Percentiles rank a stretch among this genome's conserved stretches.
Conservation (phyloP, 2,797 vertebrate species). For the Buphagus erythrorhynchus region DNA sequence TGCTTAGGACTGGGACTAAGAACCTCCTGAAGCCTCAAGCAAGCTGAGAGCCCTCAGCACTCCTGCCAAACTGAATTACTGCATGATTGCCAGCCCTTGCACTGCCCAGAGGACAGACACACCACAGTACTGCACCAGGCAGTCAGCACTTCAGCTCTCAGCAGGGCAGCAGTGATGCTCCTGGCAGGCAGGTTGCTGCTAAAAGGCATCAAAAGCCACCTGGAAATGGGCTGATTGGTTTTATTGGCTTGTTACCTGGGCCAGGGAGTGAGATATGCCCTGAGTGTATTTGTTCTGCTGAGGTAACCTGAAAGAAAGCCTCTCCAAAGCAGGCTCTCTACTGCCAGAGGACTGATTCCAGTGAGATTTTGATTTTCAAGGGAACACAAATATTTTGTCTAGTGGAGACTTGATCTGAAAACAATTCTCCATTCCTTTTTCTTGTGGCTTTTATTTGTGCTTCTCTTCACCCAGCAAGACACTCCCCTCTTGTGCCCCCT, state of each 20-base stretch:
- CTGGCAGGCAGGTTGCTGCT: not conserved
- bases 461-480: not conserved
- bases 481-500: rapidly evolving
- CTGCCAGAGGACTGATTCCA: not conserved
- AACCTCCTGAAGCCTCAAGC: not conserved
- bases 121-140: not conserved
- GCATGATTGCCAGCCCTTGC: rapidly evolving
- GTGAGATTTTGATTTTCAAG: not conserved
- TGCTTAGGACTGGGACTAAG: not conserved
- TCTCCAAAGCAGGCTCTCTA: not conserved
- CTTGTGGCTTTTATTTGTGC: not conserved
- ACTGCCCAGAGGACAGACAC: not conserved
- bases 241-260: not conserved
- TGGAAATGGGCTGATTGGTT: not conserved
- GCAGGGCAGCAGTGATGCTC: not conserved
- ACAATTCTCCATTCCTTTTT: not conserved
- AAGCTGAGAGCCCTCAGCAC: not conserved
- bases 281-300: not conserved
- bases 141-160: not conserved
- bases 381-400: not conserved
- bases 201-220: not conserved
- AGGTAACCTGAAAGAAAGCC: not conserved
- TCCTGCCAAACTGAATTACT: not conserved
- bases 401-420: not conserved
- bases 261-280: not conserved